Evolutionary conservation across 2,888 invertebrate genomes (phyloP).

Genomic region (Perizoma flavofasciatum): DNA sequence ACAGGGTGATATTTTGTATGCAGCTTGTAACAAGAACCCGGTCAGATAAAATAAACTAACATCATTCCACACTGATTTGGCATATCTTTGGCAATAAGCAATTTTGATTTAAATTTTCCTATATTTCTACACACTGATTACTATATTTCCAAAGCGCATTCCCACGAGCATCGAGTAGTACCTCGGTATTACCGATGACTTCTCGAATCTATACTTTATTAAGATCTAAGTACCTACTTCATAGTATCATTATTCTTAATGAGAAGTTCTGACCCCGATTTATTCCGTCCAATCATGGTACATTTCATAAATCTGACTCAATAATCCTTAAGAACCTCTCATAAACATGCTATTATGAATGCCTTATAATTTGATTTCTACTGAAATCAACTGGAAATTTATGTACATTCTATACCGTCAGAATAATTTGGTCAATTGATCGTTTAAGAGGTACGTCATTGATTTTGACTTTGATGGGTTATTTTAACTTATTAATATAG

Average conservation of each 20-base stretch:
- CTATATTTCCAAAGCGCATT: constrained; percentile 22
- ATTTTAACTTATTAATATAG: no score
- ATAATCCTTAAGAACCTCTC: constrained; percentile 13
- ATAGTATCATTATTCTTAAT: constrained; percentile 25
- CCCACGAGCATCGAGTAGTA: constrained; percentile 18
- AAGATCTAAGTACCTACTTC: not conserved
- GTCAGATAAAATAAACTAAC: no score
- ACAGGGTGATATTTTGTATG: no score
- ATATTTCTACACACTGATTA: constrained; percentile 23
- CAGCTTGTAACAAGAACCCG: no score
- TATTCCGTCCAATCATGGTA: constrained; percentile 31
- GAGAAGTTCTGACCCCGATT: constrained; percentile 21
- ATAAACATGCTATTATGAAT: constrained; percentile 6
- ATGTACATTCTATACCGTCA: no score
- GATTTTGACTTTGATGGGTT: no score
- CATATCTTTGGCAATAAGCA: no score
- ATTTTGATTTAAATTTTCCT: no score
- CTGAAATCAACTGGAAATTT: not conserved
- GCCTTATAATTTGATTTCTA: constrained; percentile 1
- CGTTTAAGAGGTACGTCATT: no score
- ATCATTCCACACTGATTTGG: no score
- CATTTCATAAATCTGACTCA: constrained; percentile 32
- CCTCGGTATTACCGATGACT: constrained; percentile 10
- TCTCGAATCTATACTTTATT: constrained; percentile 14
- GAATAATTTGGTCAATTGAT: no score